Conservation (phyloP, 2,888 invertebrate genomes). For the Nomada fabriciana region DNA sequence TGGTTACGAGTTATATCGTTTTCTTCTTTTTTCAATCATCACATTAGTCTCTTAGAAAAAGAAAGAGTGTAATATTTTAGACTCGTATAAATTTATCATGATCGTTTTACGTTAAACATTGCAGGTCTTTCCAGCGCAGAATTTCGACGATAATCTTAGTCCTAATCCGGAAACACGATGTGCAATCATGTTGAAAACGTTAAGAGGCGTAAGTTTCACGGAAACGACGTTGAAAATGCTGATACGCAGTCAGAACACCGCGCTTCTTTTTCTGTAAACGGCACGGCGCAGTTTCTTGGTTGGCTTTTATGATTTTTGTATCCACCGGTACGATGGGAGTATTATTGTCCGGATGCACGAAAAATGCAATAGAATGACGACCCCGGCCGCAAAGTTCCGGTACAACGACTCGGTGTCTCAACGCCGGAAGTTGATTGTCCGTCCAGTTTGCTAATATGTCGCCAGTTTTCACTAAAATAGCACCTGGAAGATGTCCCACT, state of each 20-base stretch:
- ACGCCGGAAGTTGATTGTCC: constrained; percentile 88
- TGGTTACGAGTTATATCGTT: not conserved
- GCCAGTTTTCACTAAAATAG: constrained; percentile 91
- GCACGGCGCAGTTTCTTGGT: constrained; percentile 82
- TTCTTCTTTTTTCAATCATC: not conserved
- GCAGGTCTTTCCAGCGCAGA: not conserved
- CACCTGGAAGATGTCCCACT: constrained; percentile 91
- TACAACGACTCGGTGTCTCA: constrained; percentile 90
- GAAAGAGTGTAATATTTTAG: not conserved
- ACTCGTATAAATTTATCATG: not conserved
- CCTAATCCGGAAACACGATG: not conserved
- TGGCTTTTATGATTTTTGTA: constrained; percentile 79
- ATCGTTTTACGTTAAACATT: constrained; percentile 8
- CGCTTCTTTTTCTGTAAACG: constrained; percentile 84
- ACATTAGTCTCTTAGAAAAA: not conserved
- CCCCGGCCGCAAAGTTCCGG: constrained; percentile 88
- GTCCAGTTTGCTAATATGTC: constrained; percentile 92
- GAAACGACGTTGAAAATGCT: constrained; percentile 90
- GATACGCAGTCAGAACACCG: constrained; percentile 89
- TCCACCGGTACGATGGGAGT: constrained; percentile 86
- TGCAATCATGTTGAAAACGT: constrained; percentile 36
- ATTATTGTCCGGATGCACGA: constrained; percentile 90
- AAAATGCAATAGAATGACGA: constrained; percentile 91
- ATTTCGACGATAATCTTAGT: constrained; percentile 8
- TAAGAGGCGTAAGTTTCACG: constrained; percentile 88